Conservation (phyloP, 2,797 vertebrate species). For the Hylomyscus alleni region DNA sequence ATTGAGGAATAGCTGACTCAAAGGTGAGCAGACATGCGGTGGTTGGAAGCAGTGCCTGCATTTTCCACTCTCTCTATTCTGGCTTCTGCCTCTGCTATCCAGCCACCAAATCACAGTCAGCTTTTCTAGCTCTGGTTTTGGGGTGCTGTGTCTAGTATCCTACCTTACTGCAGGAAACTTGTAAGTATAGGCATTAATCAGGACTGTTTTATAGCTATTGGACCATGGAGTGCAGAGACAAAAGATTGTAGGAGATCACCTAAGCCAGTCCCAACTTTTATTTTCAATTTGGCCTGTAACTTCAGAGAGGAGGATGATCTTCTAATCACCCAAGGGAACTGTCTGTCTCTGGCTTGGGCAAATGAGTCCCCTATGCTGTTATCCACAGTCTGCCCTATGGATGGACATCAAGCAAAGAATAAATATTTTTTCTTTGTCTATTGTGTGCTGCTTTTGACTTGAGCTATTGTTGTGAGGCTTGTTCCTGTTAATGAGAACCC, state of each 20-base stretch:
- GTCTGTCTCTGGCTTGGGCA: neutral
- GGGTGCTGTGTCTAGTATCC: neutral
- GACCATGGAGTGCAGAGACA: neutral
- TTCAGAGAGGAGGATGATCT: neutral
- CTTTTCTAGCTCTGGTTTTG: neutral
- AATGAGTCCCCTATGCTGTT: neutral
- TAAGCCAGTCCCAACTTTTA: neutral
- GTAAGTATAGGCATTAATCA: neutral
- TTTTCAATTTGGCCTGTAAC: neutral
- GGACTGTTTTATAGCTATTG: neutral
- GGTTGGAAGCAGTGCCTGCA: neutral
- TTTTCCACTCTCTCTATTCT: neutral
- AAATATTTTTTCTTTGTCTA: neutral
- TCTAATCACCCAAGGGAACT: no score
- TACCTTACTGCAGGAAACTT: neutral
- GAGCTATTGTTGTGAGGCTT: neutral
- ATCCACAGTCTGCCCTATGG: neutral
- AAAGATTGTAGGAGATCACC: neutral
- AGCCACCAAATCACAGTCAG: neutral
- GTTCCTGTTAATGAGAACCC: constrained; percentile 18
- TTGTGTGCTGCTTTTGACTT: constrained; percentile 8
- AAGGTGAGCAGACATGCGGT: neutral
- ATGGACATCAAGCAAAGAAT: constrained; percentile 1
- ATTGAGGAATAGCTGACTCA: neutral
- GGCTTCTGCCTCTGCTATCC: neutral